Base-by-base conservation (phyloP, 2,113 vertebrate species). In the Sardina pilchardus region DNA sequence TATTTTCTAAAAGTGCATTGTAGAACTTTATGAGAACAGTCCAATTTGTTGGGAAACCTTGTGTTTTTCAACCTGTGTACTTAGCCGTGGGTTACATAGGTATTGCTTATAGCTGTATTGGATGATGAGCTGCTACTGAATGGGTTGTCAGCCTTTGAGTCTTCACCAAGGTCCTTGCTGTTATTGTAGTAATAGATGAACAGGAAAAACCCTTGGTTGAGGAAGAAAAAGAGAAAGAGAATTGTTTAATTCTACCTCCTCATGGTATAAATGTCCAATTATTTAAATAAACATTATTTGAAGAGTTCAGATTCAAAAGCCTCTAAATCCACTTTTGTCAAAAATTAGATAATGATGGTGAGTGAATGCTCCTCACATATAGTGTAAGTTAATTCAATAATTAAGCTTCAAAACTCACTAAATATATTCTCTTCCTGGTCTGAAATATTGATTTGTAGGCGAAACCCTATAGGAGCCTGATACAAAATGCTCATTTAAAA, bases 161-260 rank as follows among this genome's bases (percentile, higher is more conserved):
- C 71, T 16, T 78, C 71, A 2, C 1, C 14, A 2, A 78, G 4
- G 9, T 16, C 71, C 17, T 84, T 88, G 30, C 59, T 88, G 86
- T 85, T 87, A 1, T 80, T 81, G 82, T 89, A 91, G 36, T 92
- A 92, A 88, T 93, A 92, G 83, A 94, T 81, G 82, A 93, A 93
- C n/a, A 93, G 81, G 56, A 92, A 91, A 47, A 93, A 92, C 19
- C 92, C 93, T 93, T 86, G 47, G n/a, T 1, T 81, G 87, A 8
- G 50, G 83, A 8, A 24, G 84, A 4, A 21, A 48, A 67, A 50
- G 14, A 16, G 26, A 30, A 6, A 71, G 16, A 78, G 16, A 78
- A 78, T 12, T 59, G 19, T 36, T 75, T 30, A 17, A 17, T 78
- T 36, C 71, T 6, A 6, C 21, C 19, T 24, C 19, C 53, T 59